phyloP scores from a whole-genome alignment of 2,113 vertebrate genomes.

The Thermophis baileyi region DNA sequence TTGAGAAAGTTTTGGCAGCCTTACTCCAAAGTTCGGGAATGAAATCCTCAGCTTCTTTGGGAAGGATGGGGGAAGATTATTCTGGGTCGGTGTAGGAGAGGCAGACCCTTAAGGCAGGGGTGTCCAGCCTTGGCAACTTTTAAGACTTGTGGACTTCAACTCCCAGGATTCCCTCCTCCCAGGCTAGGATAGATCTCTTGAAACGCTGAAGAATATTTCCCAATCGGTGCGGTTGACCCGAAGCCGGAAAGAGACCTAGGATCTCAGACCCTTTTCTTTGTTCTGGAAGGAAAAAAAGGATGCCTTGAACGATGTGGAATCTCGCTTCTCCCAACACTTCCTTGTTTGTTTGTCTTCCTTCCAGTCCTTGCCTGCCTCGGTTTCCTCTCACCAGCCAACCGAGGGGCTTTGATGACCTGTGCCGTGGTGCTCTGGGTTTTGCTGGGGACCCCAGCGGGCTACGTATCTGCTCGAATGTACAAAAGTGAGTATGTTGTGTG shows the following conservation, averaged over 20 bases:
- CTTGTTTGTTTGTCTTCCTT: slow-evolving; percentile 16
- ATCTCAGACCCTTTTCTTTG: background rate
- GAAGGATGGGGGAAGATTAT: background rate
- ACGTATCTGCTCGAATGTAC: slow-evolving; percentile 83
- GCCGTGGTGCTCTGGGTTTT: slow-evolving; percentile 84
- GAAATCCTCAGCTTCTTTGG: background rate
- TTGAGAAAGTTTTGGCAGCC: background rate
- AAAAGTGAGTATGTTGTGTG: slow-evolving; percentile 75
- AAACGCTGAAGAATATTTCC: background rate
- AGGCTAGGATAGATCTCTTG: background rate
- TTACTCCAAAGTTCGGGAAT: background rate
- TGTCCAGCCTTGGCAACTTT: background rate
- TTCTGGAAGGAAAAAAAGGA: background rate
- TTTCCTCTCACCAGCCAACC: slow-evolving; percentile 84
- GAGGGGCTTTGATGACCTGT: slow-evolving; percentile 86
- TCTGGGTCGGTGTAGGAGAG: background rate
- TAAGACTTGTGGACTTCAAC: background rate
- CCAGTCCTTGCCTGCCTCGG: slow-evolving; percentile 81
- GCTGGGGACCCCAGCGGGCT: slow-evolving; percentile 81
- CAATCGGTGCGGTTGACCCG: background rate
- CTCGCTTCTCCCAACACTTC: background rate
- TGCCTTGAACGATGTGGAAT: background rate
- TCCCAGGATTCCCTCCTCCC: background rate
- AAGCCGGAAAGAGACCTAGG: background rate
- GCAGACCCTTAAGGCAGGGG: background rate